Evolutionary conservation across 2,113 vertebrate species (phyloP), one percentile per base, ranked within the genome.

Genomic region (Nothobranchius kuhntae): DNA sequence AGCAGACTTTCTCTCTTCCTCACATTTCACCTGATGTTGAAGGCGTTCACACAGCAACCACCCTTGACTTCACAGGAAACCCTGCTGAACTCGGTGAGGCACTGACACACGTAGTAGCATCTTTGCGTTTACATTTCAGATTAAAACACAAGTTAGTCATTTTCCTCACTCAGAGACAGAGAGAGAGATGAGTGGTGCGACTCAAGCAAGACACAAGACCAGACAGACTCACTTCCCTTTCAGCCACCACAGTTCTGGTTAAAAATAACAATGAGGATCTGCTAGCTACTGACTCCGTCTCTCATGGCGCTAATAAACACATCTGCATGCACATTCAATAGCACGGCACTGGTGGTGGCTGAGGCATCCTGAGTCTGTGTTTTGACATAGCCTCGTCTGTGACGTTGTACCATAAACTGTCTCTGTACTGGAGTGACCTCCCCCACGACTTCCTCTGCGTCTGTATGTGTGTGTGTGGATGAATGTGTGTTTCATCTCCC

Each of bases 381-480:
- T 90, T 80, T 84, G 85, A 89, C 84, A 84, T 48, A 26, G 65
- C 56, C 77, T 88, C 70, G 78, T 81, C 83, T 88, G 86, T 92
- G 91, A 93, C 87, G 90, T 80, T 80, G 80, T 87, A 86, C 73
- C 84, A 82, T 91, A 81, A 82, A 82, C 81, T 87, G 86, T 77
- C 73, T 89, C 71, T 83, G 86, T 64, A 84, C 83, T 64, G 9
- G 70, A 80, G 75, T 90, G 90, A 89, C 92, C 91, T 91, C 79
- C 69, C 77, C 81, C 84, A 81, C 88, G 86, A 87, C 92, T 90
- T 93, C 92, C 91, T 85, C 70, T 81, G 80, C 61, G 64, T 82
- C 67, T 35, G 26, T 35, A 9, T 40, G 14, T 38, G 46, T 50
- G 46, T 50, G 36, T 7, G 36, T 38, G 36, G 4, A 7, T 38